Conservation (phyloP, 37 sponge, comb jelly and placozoan species). For the Aplysina aerophoba region DNA sequence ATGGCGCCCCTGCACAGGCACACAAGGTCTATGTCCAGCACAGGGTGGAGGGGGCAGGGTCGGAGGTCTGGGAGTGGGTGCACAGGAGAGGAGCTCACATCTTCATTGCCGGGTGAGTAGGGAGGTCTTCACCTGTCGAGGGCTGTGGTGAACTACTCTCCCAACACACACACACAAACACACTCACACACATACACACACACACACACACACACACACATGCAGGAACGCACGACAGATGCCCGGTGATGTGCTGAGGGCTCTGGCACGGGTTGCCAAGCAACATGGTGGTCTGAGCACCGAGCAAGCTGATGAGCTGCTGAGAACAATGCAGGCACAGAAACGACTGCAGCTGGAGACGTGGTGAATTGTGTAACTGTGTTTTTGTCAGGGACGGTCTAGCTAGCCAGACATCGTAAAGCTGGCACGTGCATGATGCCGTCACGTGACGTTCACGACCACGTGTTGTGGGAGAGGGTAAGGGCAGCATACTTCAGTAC, state of each 20-base stretch:
- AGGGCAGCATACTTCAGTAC: neutral
- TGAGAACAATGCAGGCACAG: constrained; percentile 54
- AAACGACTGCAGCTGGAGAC: constrained; percentile 88
- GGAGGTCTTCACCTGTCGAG: no score
- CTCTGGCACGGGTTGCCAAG: constrained; percentile 54
- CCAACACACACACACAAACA: no score
- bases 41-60: constrained; percentile 67
- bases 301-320: constrained; percentile 52
- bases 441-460: constrained; percentile 14
- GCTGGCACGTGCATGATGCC: neutral
- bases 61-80: constrained; percentile 77
- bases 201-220: neutral
- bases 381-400: no score
- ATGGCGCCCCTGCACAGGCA: no score
- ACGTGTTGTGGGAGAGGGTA: neutral
- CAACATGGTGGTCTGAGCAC: constrained; percentile 45
- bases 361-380: constrained; percentile 61
- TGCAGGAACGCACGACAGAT: constrained; percentile 88
- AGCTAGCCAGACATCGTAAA: no score
- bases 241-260: constrained; percentile 84
- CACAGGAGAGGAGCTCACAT: constrained; percentile 59
- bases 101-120: constrained; percentile 88
- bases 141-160: neutral
- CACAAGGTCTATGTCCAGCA: constrained; percentile 96
- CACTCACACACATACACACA: no score